Evolutionary conservation across 1,140 invertebrate genomes (phyloP).

Genomic region (Trialeurodes vaporariorum): DNA sequence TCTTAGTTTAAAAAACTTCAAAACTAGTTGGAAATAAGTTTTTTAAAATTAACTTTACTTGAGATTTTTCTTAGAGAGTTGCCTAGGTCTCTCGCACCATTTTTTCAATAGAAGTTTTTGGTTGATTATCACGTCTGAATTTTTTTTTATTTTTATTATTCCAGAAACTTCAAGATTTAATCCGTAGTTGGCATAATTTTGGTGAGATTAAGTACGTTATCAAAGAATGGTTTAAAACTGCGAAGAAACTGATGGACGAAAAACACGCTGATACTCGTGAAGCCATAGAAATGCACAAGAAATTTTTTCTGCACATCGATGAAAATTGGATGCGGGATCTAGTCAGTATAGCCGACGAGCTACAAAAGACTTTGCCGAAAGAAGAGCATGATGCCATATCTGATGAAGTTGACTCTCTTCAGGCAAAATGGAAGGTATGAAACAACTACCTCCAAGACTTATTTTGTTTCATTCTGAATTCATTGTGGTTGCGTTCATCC

Average conservation of each 20-base stretch:
- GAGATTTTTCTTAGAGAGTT: too few relatives aligned
- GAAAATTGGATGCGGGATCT: conserved; percentile 72
- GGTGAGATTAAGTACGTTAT: conserved; percentile 62
- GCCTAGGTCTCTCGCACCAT: too few relatives aligned
- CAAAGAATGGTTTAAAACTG: conserved; percentile 72
- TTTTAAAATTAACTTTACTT: too few relatives aligned
- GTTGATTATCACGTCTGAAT: too few relatives aligned
- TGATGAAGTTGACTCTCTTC: conserved; percentile 55
- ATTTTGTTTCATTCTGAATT: too few relatives aligned
- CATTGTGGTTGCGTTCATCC: too few relatives aligned
- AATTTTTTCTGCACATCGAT: conserved; percentile 74
- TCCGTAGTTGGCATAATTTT: conserved; percentile 76
- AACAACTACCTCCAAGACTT: background rate
- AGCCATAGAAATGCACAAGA: conserved; percentile 44
- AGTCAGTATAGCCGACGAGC: conserved; percentile 61
- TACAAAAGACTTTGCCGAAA: conserved; percentile 53
- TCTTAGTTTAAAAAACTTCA: too few relatives aligned
- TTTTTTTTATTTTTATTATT: conserved; percentile 15
- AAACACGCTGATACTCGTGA: conserved; percentile 38
- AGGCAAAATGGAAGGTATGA: conserved; percentile 59
- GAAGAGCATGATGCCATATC: conserved; percentile 54
- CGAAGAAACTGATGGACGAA: conserved; percentile 69
- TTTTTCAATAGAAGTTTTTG: too few relatives aligned
- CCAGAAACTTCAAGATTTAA: conserved; percentile 44
- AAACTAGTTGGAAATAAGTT: too few relatives aligned